phyloP scores from a whole-genome alignment of 2,113 vertebrate species.

The Oenanthe oenanthe region DNA sequence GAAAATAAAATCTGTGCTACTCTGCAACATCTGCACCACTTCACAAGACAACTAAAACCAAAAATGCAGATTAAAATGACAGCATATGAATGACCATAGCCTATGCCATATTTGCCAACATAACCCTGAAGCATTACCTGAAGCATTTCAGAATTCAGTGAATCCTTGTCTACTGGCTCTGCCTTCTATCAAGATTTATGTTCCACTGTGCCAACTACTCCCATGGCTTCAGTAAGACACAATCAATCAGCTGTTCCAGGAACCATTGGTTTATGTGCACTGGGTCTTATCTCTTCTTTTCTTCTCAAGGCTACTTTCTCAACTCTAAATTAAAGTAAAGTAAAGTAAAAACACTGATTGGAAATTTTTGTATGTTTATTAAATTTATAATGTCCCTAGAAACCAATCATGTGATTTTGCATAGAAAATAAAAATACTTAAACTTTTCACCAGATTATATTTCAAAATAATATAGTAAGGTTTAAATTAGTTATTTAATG shows the following conservation, averaged over 20 bases:
- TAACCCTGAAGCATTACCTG: neutral
- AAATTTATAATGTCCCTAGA: neutral
- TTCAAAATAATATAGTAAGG: neutral
- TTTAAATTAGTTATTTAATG: conserved; percentile 30
- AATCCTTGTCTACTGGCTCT: neutral
- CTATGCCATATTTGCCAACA: neutral
- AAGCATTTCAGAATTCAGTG: neutral
- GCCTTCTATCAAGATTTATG: neutral
- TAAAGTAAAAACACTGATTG: neutral
- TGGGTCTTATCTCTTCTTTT: neutral
- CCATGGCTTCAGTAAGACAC: neutral
- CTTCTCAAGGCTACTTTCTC: neutral
- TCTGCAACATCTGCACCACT: neutral
- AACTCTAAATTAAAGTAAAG: neutral
- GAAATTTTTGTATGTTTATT: neutral
- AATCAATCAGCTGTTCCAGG: neutral
- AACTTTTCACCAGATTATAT: neutral
- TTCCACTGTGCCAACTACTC: neutral
- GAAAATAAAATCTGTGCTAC: neutral
- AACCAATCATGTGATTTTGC: neutral
- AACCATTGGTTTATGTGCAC: neutral
- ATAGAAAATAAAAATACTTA: neutral
- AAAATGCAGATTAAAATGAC: neutral
- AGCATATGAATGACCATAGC: neutral
- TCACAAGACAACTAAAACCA: neutral